Conservation (phyloP, 2,797 vertebrate species). For the Eleutherodactylus coqui region DNA sequence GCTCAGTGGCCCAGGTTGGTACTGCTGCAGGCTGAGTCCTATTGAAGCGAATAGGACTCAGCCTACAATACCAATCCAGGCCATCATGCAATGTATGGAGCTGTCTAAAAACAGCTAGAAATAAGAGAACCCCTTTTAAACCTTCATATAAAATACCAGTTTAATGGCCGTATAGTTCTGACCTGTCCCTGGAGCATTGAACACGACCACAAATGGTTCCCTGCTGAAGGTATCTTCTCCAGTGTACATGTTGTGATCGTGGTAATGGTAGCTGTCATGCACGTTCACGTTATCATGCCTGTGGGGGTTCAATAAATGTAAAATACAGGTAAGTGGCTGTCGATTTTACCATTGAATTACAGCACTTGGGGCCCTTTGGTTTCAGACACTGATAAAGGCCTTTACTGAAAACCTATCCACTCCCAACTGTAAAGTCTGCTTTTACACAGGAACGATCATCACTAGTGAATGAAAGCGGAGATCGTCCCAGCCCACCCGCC, state of each 20-base stretch:
- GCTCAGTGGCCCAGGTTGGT: no score
- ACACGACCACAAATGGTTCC: constrained; percentile 87
- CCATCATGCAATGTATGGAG: no score
- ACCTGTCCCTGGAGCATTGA: constrained; percentile 77
- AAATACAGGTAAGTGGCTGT: not conserved
- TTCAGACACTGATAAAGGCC: not conserved
- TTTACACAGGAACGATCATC: no score
- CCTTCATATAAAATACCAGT: not conserved
- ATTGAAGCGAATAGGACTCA: no score
- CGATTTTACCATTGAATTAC: not conserved
- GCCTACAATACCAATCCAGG: no score
- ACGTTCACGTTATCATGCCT: constrained; percentile 80
- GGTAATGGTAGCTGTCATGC: constrained; percentile 82
- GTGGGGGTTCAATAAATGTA: not conserved
- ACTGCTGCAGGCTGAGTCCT: no score
- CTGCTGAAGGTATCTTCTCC: constrained; percentile 82
- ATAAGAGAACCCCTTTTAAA: no score
- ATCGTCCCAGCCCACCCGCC: no score
- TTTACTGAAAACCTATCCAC: no score
- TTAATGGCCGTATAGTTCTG: constrained; percentile 13
- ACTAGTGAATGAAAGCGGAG: no score
- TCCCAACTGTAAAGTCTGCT: no score
- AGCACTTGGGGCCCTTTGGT: not conserved
- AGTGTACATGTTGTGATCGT: constrained; percentile 78
- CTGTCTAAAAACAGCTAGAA: no score